Conservation (phyloP, 2,797 vertebrate species). For the Sarcophilus harrisii region DNA sequence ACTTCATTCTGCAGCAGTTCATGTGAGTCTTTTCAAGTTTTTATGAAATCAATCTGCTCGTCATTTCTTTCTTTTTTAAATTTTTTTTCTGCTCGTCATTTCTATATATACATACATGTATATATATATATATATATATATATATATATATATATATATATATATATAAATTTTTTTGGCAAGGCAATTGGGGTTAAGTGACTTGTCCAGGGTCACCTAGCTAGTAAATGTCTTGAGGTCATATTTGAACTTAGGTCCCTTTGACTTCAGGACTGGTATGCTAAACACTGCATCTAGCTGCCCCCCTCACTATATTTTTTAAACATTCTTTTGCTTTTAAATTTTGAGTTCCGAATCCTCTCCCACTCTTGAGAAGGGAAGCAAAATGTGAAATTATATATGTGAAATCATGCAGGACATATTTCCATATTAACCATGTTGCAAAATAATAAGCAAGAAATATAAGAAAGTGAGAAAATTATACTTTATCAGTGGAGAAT, state of each 20-base stretch:
- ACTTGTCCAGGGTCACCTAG: no score
- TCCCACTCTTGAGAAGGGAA: background rate
- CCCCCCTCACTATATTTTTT: background rate
- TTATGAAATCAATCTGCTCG: background rate
- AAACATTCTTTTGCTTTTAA: background rate
- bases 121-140: no score
- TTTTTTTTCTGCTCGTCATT: no score
- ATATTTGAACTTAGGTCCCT: no score
- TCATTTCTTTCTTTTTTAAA: background rate
- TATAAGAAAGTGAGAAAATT: background rate
- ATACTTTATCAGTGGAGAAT: background rate
- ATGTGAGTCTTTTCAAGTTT: background rate
- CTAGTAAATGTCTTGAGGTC: no score
- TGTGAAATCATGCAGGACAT: background rate
- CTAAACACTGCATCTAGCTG: no score
- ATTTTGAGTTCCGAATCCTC: background rate
- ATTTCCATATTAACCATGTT: background rate
- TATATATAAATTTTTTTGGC: no score
- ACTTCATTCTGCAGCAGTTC: background rate
- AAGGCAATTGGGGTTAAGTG: no score
- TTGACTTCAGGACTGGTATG: background rate
- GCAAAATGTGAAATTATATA: background rate
- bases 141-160: no score
- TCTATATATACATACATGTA: no score
- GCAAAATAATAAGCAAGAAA: background rate